Base-by-base conservation (phyloP, 2,888 invertebrate genomes). In the Acrobasis suavella region DNA sequence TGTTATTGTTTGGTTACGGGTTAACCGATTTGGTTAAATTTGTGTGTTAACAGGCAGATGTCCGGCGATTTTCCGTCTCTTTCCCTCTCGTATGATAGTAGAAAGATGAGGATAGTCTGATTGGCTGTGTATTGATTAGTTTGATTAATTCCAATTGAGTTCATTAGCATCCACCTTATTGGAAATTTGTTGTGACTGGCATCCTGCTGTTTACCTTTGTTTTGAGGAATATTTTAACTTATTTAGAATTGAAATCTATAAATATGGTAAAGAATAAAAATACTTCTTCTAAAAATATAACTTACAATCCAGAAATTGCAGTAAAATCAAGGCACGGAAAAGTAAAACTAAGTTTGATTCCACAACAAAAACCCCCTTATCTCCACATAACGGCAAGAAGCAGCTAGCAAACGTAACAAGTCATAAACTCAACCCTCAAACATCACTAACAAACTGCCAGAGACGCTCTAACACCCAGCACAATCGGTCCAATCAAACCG, bases 11-110 rank as follows among this genome's bases (percentile, higher is more conserved):
- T 89, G 89, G 89, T 87, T 89, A 87, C 82, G 85, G 91, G 91
- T 91, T 91, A 91, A 92, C 91, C 91, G 88, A 90, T 91, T 91
- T 91, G 89, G 91, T 91, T 90, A 89, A 88, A 89, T 90, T 91
- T 86, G 89, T 89, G 87, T 86, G 87, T 85, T 87, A 88, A 89
- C 85, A 86, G 85, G 84, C 87, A 89, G 86, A 88, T 87, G 89
- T 83, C 85, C 85, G 83, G 80, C 78, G 73, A 67, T 74, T 71
- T 72, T 80, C 80, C 74, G 69, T 79, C 82, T 81, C 82, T 69
- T 72, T 85, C 84, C 65, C 65, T 66, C 77, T 62, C 69, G 65
- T 65, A 64, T 64, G 63, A 70, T 70, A 63, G 55, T 65, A 72
- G 54, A 55, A 77, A 75, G 82, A 82, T 67, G 42, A 42, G 42